Evolutionary conservation across 2,797 vertebrate species (phyloP), one percentile per base, ranked within the genome.

Genomic region (Holocentrus rufus): DNA sequence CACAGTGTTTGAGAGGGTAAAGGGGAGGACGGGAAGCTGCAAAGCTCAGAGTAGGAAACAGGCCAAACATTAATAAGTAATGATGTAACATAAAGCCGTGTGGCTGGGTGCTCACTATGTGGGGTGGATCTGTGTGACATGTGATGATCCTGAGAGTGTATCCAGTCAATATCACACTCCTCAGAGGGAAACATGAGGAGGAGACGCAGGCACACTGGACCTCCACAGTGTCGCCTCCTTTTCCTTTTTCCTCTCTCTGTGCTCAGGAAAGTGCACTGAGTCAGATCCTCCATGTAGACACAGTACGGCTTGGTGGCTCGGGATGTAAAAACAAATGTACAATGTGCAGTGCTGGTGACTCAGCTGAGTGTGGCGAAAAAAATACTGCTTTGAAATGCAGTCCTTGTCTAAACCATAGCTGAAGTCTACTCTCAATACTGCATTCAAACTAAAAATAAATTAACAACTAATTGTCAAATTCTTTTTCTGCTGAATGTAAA

Each of bases 221-320:
- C 20, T 70, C 46, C 10, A 11, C 31, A 58, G 53, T 1, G 11
- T 25, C 1, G 50, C 54, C 18, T 30, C 72, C 54, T 30, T 66
- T 80, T 84, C 75, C 73, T 69, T 72, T 73, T 85, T 69, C 80
- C 78, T 65, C 30, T 61, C 10, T 76, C 71, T 15, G 53, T 71
- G 44, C 15, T 65, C 71, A 86, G 86, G 85, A 88, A 90, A 74
- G 31, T 83, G 31, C 58, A 65, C 72, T 86, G 88, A 90, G 79
- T 90, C 86, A 91, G 59, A 81, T 27, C 67, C 76, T 73, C 81
- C 80, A 56, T 49, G 60, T 27, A 73, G 56, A 74, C 77, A 77
- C 69, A 87, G 72, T 79, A 75, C 25, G 1, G 42, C 42, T 44
- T 14, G 42, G 15, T 50, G 22, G 54, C 67, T 62, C 17, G 2